Conservation (phyloP, 2,888 invertebrate genomes). For the Caradrina clavipalpis region DNA sequence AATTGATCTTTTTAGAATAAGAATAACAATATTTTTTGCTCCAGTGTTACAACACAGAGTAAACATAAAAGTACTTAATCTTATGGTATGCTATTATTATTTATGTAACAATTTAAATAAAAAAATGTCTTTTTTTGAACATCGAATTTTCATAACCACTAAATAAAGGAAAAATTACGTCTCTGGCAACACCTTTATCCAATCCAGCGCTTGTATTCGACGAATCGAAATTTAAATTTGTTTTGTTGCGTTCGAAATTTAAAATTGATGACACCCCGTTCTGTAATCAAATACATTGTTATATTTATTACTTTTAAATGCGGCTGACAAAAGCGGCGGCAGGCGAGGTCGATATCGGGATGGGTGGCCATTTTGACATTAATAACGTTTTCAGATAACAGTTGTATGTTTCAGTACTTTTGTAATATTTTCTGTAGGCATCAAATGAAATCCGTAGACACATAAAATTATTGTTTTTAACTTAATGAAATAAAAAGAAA, state of each 20-base stretch:
- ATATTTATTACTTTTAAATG: constrained; percentile 60
- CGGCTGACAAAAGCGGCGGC: constrained; percentile 14
- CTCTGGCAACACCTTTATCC: constrained; percentile 41
- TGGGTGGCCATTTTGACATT: constrained; percentile 41
- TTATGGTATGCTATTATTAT: too few relatives aligned
- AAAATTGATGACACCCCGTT: constrained; percentile 63
- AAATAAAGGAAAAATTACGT: not conserved
- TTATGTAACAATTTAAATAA: too few relatives aligned
- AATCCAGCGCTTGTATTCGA: constrained; percentile 47
- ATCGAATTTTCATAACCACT: not conserved
- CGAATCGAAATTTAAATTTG: constrained; percentile 55
- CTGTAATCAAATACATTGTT: constrained; percentile 66
- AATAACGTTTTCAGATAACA: not conserved
- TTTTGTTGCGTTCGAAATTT: constrained; percentile 64
- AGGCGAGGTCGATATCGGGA: constrained; percentile 13
- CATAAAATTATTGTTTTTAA: too few relatives aligned
- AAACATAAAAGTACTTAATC: too few relatives aligned
- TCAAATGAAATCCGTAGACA: too few relatives aligned
- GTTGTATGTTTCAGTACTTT: not conserved
- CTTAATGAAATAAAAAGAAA: not conserved
- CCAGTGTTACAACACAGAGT: too few relatives aligned
- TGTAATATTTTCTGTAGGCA: not conserved
- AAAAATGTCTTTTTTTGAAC: not conserved
- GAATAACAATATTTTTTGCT: too few relatives aligned
- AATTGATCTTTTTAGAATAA: too few relatives aligned